Base-by-base conservation (phyloP, 2,113 vertebrate species). In the Bos taurus region DNA sequence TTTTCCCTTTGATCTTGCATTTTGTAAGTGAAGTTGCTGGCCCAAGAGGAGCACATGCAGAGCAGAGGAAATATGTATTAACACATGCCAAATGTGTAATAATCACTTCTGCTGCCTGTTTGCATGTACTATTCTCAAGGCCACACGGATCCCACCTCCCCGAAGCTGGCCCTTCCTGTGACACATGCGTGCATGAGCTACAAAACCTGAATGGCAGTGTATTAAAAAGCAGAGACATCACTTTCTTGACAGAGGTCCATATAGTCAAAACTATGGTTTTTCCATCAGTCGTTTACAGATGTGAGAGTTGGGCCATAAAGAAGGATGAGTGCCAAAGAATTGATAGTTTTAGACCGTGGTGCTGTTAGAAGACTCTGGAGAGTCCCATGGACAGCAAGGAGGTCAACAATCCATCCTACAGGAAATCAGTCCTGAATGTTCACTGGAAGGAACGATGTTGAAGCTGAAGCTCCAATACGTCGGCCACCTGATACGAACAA, bases 21-120 rank as follows among this genome's bases (percentile, higher is more conserved):
- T 62, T 12, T 26, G 52, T 48, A 15, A 15, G 36, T n/a, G 57
- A 50, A 23, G 21, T 13, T 36, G 6, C 17, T 12, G 15, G 30
- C 57, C 46, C 2, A 1, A 1, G 3, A 5, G 25, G 59, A 62
- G 3, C 23, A 9, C 11, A 1, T 0, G 25, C 28, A 14, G 5
- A 71, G 8, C 30, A 21, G 26, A 57, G 56, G 36, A 16, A 15
- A 7, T 52, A 56, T 0, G 1, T 13, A 77, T 26, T 26, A 26
- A 7, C 4, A 2, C 2, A 2, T 10, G 36, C 4, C 6, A 5
- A 4, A 6, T 6, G n/a, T 0, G 2, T 43, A 11, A 25, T 23
- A 8, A 15, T 5, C 0, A 0, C 14, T 3, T 5, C 30, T 36
- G 80, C 30, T 3, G 26, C 23, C 23, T 5, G 0, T 60, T 23